Base-by-base conservation (phyloP, 2,888 invertebrate species). In the Abrostola tripartita region DNA sequence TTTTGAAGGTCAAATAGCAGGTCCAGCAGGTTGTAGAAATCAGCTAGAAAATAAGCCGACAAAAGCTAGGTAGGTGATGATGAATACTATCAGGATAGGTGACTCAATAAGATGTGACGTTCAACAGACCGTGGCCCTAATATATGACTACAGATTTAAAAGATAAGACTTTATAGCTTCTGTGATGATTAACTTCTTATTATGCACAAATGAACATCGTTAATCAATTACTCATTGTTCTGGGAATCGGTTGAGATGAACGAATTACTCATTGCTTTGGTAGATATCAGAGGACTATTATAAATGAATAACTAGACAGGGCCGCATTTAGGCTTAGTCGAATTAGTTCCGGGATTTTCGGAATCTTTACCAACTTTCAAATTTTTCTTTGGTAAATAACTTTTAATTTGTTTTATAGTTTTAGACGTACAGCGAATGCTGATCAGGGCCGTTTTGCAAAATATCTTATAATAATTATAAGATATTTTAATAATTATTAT, bases 201-300 rank as follows among this genome's bases (percentile, higher is more conserved):
- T 14, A 56, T 5, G 42, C 37, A 11, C 10, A 37, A 51, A 14
- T 51, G 9, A 37, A 50, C 35, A 57, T 50, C 11, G 5, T 38
- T 49, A 42, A 52, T 24, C 6, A 53, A 40, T 69, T 55, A 55
- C 51, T 74, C 64, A 69, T 64, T 52, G 56, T 74, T 69, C 64
- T 10, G 9, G 41, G 71, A 58, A 75, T 8, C 38, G 49, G 47
- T 57, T 55, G 12, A 47, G 11, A 11, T 50, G 61, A 24, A 40
- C 10, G 1, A 8, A 56, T 70, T 74, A 69, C 59, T 71, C 71
- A 71, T 7, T 38, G 53, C 14, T 59, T 74, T 57, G 40, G 52
- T 38, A 36, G 52, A 57, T 35, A 24, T 51, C 0, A 7, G 9
- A 52, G 38, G n/a, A n/a, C 41, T 10, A n/a, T 41, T 5, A 41